phyloP scores from a whole-genome alignment of 2,888 invertebrate species.

The Dasypogon diadema region DNA sequence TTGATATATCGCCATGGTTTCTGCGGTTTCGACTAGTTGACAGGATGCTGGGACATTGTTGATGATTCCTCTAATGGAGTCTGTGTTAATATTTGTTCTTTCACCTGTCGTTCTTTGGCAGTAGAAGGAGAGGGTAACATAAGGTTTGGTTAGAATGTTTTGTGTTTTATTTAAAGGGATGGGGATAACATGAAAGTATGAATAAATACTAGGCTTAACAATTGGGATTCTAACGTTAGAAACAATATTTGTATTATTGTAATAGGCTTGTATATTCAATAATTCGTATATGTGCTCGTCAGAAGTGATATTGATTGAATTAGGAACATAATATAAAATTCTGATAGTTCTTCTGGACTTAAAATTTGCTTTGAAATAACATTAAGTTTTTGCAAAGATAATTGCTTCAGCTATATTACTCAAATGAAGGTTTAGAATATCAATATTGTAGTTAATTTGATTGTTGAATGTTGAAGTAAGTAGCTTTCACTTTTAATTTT shows the following conservation, averaged over 20 bases:
- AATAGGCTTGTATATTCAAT: not conserved
- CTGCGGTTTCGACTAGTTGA: not conserved
- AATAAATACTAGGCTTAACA: not conserved
- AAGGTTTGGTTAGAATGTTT: not conserved
- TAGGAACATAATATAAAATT: not conserved
- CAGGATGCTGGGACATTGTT: not conserved
- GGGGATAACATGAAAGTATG: constrained; percentile 3
- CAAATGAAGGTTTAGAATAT: not conserved
- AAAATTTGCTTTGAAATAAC: constrained; percentile 1
- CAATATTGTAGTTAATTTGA: not conserved
- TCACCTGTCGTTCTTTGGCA: not conserved
- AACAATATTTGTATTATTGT: too few species aligned
- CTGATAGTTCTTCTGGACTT: too few species aligned
- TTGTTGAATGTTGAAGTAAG: not conserved
- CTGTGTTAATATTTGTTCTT: not conserved
- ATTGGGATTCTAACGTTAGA: too few species aligned
- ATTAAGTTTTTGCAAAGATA: not conserved
- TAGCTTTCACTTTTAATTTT: not conserved
- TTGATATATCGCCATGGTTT: not conserved
- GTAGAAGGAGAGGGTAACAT: not conserved
- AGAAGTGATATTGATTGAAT: not conserved
- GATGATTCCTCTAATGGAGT: not conserved
- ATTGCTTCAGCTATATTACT: not conserved
- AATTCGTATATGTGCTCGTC: not conserved
- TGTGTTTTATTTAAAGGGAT: not conserved